Conservation (phyloP, 2,888 invertebrate genomes). For the Tiliacea aurago region DNA sequence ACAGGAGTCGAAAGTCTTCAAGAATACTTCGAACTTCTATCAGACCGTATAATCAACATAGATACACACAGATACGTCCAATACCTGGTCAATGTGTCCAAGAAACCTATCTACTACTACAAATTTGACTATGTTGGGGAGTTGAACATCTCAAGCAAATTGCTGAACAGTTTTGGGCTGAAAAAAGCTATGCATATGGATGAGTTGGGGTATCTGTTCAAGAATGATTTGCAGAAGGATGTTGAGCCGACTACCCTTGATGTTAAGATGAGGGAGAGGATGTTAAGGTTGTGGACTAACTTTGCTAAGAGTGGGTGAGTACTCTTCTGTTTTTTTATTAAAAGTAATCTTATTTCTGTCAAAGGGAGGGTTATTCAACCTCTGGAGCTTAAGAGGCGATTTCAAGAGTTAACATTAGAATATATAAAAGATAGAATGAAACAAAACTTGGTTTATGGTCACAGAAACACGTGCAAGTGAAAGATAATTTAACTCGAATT, state of each 20-base stretch:
- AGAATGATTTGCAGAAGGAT: constrained; percentile 77
- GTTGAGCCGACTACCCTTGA: constrained; percentile 80
- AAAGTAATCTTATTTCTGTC: not conserved
- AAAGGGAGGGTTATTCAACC: too few relatives aligned
- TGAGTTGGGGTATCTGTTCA: constrained; percentile 85
- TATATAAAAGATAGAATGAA: too few relatives aligned
- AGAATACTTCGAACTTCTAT: constrained; percentile 79
- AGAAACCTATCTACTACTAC: constrained; percentile 83
- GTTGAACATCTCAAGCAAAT: constrained; percentile 75
- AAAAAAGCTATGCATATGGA: constrained; percentile 81
- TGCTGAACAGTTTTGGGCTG: constrained; percentile 67
- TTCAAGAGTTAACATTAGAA: too few relatives aligned
- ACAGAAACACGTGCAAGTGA: too few relatives aligned
- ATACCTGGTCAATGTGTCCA: constrained; percentile 79
- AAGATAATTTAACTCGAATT: too few relatives aligned
- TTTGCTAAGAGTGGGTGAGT: constrained; percentile 88
- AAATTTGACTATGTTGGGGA: constrained; percentile 86
- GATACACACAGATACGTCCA: constrained; percentile 82
- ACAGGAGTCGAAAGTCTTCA: constrained; percentile 74
- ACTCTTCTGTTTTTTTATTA: not conserved
- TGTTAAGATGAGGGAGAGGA: constrained; percentile 82
- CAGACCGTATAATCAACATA: constrained; percentile 78
- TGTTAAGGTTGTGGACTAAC: constrained; percentile 86
- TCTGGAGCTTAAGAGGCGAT: too few relatives aligned
- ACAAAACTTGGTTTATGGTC: too few relatives aligned